Evolutionary conservation across 2,888 invertebrate species (phyloP), one percentile per base, ranked within the genome.

Genomic region (Idaea straminata): DNA sequence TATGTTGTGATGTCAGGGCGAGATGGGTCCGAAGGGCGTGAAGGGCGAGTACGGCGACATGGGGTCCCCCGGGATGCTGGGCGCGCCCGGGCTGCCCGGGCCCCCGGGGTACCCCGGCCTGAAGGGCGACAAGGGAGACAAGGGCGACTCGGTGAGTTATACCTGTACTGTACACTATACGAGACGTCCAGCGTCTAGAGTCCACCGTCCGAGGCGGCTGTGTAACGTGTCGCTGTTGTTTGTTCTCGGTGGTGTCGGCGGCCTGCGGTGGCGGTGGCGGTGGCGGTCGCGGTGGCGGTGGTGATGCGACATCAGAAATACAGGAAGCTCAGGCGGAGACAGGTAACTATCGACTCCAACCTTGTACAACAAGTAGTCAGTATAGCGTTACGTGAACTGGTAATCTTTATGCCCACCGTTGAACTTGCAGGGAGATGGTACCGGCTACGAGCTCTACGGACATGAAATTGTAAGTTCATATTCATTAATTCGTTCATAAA

Each of bases 41-140:
- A 96, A 97, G 81, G 98, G 98, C 65, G 97, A 97, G 82, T 96
- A 96, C 83, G 98, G 98, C 10, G 97, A 98, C 83, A 97, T 98
- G 86, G 98, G 98, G 61, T 97, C 97, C 7, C 97, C 98, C 13
- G 98, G 99, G 68, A 94, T 98, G 80, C 97, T 98, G 95, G 98
- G 98, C 74, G 98, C 98, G 47, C 98, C 98, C 15, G 98, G 98
- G 34, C 86, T 96, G 73, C 96, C 96, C 7, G 96, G 96, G 65
- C 96, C 96, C 57, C 96, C 96, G 74, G 98, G 98, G 4, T 97
- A 97, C 89, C 97, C 98, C 3, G 98, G 98, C 57, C 94, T 95
- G 73, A 97, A 97, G 87, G 98, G 98, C 36, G 97, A 98, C 79
- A 98, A 97, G 83, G 98, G 98, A 57, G 97, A 98, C 84, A 97